phyloP scores from a whole-genome alignment of 2,113 vertebrate genomes.

The Perognathus longimembris region DNA sequence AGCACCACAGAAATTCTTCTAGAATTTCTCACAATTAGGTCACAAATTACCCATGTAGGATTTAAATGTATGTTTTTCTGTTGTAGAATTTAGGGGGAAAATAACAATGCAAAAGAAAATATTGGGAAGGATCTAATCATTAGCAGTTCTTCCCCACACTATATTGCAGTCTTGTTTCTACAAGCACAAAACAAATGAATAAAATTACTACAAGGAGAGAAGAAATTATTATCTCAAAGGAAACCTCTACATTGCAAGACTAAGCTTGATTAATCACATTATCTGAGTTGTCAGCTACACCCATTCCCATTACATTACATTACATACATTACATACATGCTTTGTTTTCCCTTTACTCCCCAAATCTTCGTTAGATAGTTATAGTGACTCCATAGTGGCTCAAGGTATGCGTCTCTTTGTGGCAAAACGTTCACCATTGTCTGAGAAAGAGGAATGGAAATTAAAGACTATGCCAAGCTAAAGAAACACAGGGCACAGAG shows the following conservation, averaged over 20 bases:
- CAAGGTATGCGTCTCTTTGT: background rate
- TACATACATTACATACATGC: background rate
- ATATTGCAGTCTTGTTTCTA: background rate
- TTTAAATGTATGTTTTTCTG: background rate
- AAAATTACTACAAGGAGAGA: background rate
- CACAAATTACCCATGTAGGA: background rate
- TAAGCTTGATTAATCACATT: background rate
- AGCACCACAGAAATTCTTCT: background rate
- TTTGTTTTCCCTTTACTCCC: background rate
- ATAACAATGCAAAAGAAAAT: background rate
- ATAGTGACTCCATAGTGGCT: background rate
- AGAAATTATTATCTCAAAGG: background rate
- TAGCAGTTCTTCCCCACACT: background rate
- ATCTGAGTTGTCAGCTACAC: background rate
- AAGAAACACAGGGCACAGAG: background rate
- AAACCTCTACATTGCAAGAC: constrained; percentile 1
- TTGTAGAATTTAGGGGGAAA: constrained; percentile 1
- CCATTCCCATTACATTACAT: background rate
- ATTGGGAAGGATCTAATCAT: background rate
- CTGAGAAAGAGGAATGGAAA: background rate
- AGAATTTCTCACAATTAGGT: constrained; percentile 5
- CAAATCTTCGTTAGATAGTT: background rate
- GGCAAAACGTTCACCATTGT: background rate
- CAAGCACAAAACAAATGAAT: background rate
- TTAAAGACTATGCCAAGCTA: too few species aligned